Conservation (phyloP, 2,113 vertebrate species). For the Serinus canaria region DNA sequence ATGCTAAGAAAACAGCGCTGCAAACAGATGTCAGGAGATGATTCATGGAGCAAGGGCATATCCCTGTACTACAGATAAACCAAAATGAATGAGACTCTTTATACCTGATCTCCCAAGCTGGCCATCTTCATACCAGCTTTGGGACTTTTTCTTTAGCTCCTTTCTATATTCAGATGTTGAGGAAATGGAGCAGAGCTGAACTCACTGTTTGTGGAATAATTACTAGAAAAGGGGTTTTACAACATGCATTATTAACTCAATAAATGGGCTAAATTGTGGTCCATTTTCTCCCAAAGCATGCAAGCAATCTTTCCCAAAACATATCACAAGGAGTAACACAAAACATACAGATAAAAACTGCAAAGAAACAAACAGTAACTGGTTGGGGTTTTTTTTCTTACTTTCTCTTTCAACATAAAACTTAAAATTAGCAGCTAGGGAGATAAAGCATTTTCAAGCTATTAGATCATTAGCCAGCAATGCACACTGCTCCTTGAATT, state of each 20-base stretch:
- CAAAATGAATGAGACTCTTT: slow-evolving; percentile 44
- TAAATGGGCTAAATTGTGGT: slow-evolving; percentile 4
- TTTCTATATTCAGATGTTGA: neutral
- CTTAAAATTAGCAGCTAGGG: neutral
- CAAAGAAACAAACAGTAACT: neutral
- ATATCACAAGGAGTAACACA: neutral
- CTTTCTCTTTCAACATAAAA: neutral
- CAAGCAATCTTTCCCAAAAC: neutral
- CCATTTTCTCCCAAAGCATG: neutral
- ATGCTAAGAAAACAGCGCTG: slow-evolving; percentile 71
- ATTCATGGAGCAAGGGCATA: slow-evolving; percentile 54
- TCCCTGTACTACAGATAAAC: slow-evolving; percentile 52
- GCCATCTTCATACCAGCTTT: neutral
- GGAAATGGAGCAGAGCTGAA: neutral
- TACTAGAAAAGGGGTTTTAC: neutral
- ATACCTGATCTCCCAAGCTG: slow-evolving; percentile 46
- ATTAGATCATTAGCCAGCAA: slow-evolving; percentile 53
- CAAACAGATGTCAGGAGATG: slow-evolving; percentile 54
- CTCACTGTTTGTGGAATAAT: slow-evolving; percentile 20
- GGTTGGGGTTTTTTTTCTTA: neutral
- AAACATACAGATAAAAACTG: neutral
- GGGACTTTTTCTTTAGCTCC: neutral
- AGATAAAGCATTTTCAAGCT: slow-evolving; percentile 49
- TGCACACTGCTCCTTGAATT: neutral
- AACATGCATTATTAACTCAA: neutral